Conservation (phyloP, 2,888 invertebrate genomes). For the Acleris sparsana region DNA sequence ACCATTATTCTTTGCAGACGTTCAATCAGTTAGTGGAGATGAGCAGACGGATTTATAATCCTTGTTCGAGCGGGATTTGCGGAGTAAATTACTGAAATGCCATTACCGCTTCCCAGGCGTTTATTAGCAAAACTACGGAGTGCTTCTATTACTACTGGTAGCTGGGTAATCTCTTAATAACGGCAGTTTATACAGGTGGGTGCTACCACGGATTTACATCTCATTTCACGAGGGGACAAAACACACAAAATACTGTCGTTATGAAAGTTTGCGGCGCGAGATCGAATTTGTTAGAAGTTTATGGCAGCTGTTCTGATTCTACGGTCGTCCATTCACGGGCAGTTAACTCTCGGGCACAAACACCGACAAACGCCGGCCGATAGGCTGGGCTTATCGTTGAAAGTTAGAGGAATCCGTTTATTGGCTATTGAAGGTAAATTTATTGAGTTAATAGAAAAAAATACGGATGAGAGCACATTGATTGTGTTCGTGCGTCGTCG, state of each 20-base stretch:
- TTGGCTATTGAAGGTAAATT: slow-evolving; percentile 40
- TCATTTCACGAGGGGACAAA: slow-evolving; percentile 52
- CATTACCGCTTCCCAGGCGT: slow-evolving; percentile 17
- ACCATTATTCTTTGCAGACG: slow-evolving; percentile 62
- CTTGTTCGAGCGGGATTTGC: slow-evolving; percentile 5
- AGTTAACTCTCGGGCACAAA: slow-evolving; percentile 51
- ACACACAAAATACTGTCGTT: slow-evolving; percentile 39
- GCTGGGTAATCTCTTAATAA: slow-evolving; percentile 48
- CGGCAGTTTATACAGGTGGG: slow-evolving; percentile 51
- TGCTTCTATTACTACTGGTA: slow-evolving; percentile 11
- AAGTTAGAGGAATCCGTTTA: slow-evolving; percentile 42
- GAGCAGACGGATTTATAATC: neutral
- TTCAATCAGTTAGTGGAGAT: slow-evolving; percentile 5
- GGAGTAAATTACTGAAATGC: slow-evolving; percentile 21
- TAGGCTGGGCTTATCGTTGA: slow-evolving; percentile 44
- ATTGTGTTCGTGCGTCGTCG: slow-evolving; percentile 10
- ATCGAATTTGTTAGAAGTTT: slow-evolving; percentile 51
- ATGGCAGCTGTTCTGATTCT: slow-evolving; percentile 50
- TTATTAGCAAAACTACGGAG: slow-evolving; percentile 25
- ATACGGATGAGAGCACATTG: slow-evolving; percentile 24
- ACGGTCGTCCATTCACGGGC: slow-evolving; percentile 47
- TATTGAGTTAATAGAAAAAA: slow-evolving; percentile 34
- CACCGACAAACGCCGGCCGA: slow-evolving; percentile 39
- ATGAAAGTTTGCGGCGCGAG: slow-evolving; percentile 36
- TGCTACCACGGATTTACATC: slow-evolving; percentile 55